Evolutionary conservation across 2,797 vertebrate species (phyloP), one percentile per base, ranked within the genome.

Genomic region (Urocyon cinereoargenteus): DNA sequence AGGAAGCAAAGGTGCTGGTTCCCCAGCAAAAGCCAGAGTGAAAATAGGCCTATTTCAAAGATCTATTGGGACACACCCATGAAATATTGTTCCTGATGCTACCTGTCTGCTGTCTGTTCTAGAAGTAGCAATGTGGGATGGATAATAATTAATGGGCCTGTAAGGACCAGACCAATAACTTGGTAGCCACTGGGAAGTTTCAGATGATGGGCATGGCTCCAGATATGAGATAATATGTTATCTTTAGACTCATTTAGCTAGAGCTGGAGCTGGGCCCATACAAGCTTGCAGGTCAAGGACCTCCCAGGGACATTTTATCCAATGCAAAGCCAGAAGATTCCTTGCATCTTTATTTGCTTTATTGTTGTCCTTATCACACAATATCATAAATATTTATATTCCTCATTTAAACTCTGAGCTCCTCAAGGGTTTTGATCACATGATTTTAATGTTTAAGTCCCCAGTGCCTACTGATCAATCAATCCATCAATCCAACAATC

Each of bases 241-340:
- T 75, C 94, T 94, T 95, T 84, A 77, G 86, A 93, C 16, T 93
- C 73, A 61, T 75, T 95, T 45, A 88, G 14, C 28, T 81, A 45
- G 53, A 85, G 61, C 53, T 83, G 18, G 73, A 79, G 16, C 0
- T 77, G 24, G 19, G 13, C 78, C 82, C 36, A 72, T 8, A 7
- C 18, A 62, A 57, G 21, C 78, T 73, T 79, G 18, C 18, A 57
- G 78, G 51, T 51, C 72, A 87, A 84, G 34, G 49, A 51, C 26
- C 49, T 61, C 66, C 28, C 45, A 59, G 53, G 66, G 18, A 75
- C n/a, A 34, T 49, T 61, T 26, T 70, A 34, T 94, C 22, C 22
- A 78, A 78, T n/a, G 45, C 2, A 73, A 84, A 92, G 5, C n/a
- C 34, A 91, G 15, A 61, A 61, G 53, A 68, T 72, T 75, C 40